Evolutionary conservation across 2,888 invertebrate genomes (phyloP).

Genomic region (Prosopocoilus inquinatus): DNA sequence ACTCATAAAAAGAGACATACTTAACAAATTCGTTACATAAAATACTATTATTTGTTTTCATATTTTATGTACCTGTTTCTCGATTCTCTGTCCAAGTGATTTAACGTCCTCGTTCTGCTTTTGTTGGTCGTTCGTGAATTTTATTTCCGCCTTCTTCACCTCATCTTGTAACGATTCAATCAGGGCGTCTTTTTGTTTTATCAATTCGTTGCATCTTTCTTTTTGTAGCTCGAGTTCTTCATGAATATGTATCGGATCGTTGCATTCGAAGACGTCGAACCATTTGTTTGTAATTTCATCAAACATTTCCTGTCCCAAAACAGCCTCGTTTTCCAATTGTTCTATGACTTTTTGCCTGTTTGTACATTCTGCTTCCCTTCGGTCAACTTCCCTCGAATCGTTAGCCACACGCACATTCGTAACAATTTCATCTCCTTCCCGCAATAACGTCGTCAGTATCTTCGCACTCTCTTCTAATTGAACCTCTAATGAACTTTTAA

Average conservation of each 20-base stretch:
- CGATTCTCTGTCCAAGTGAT: conserved; percentile 78
- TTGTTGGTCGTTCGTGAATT: conserved; percentile 56
- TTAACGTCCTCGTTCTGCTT: conserved; percentile 79
- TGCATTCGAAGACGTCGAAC: conserved; percentile 54
- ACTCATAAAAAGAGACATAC: too few species aligned
- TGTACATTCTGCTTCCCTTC: conserved; percentile 55
- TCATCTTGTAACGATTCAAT: conserved; percentile 69
- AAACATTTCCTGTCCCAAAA: conserved; percentile 62
- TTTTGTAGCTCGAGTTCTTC: conserved; percentile 68
- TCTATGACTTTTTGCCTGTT: conserved; percentile 52
- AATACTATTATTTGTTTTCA: too few species aligned
- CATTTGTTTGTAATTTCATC: conserved; percentile 67
- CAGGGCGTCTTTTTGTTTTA: conserved; percentile 68
- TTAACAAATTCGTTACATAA: too few species aligned
- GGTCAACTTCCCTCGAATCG: conserved; percentile 67
- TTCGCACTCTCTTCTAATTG: conserved; percentile 65
- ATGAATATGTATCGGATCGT: conserved; percentile 74
- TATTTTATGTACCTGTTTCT: conserved; percentile 60
- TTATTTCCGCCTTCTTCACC: conserved; percentile 68
- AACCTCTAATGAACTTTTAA: conserved; percentile 60
- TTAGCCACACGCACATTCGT: conserved; percentile 76
- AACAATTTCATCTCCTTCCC: conserved; percentile 71
- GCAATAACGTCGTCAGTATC: conserved; percentile 61
- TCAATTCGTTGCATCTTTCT: conserved; percentile 62
- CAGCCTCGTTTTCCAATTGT: conserved; percentile 68